Conservation (phyloP, 1,140 invertebrate species). For the Apis laboriosa region DNA sequence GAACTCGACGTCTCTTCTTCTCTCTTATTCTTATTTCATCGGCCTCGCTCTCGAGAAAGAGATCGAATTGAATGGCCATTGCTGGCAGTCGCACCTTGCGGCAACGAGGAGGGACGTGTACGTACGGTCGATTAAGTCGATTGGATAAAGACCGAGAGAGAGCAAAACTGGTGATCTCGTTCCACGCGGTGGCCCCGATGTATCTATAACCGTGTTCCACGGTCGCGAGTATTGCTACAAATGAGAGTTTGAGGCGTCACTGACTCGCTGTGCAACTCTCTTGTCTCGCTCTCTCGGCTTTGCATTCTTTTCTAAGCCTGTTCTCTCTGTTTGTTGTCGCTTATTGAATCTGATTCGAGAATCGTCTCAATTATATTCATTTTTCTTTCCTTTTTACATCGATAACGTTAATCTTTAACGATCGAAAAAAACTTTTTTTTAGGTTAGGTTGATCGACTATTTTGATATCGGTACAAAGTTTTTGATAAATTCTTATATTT, state of each 20-base stretch:
- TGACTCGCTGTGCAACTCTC: slow-evolving; percentile 39
- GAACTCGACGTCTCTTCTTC: not conserved
- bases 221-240: slow-evolving; percentile 40
- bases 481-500: too few species aligned
- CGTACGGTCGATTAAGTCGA: slow-evolving; percentile 43
- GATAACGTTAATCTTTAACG: not conserved
- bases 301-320: slow-evolving; percentile 37
- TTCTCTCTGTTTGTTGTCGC: not conserved
- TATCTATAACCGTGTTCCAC: slow-evolving; percentile 48
- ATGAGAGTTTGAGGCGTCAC: slow-evolving; percentile 31
- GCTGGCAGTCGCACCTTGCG: slow-evolving; percentile 33
- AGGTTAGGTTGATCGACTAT: too few species aligned
- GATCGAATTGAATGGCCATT: slow-evolving; percentile 31
- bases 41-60: not conserved
- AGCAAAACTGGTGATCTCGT: slow-evolving; percentile 30
- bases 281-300: not conserved
- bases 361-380: too few species aligned
- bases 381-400: not conserved
- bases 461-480: too few species aligned
- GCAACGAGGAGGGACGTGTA: slow-evolving; percentile 19
- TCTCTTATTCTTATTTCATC: not conserved
- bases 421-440: too few species aligned
- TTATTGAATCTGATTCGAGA: not conserved
- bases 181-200: slow-evolving; percentile 42
- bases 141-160: slow-evolving; percentile 48